Evolutionary conservation across 2,113 vertebrate species (phyloP), one percentile per base, ranked within the genome.

Genomic region (Dolichotis patagonum): DNA sequence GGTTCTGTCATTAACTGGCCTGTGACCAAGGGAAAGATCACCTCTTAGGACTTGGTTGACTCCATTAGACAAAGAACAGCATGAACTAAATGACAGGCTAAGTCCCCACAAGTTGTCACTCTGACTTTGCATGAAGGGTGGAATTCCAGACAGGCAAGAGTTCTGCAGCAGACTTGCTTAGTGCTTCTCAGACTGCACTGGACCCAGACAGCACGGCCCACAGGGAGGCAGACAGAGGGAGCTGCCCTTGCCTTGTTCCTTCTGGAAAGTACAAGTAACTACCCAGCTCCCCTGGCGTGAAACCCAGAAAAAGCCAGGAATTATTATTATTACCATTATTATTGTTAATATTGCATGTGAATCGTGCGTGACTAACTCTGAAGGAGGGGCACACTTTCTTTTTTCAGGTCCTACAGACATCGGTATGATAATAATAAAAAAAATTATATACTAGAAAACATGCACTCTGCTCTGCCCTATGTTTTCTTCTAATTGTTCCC

Each of bases 401-500:
- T 98, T 97, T 97, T 97, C 94, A 98, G 98, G 98, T 96, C 97
- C 94, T 87, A 94, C 96, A 98, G 98, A 97, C 97, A 98, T 96
- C 58, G 87, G 98, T 98, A 96, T 97, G 96, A 94, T 96, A 97
- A 98, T 97, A 98, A 98, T 97, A 98, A 95, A 97, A 98, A 98
- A 98, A 98, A 98, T 98, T 98, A 98, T 96, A 98, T 97, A 96
- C 98, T 98, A 98, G 97, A 97, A 97, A 98, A 98, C 97, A 97
- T 94, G 98, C 98, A 97, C 97, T 98, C 97, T 91, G 97, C 96
- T 95, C 95, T 98, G 98, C 98, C 98, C 98, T 98, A 93, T 97
- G 98, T 98, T 98, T 98, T 98, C 98, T 98, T 98, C 97, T 98
- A 98, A 98, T 98, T 98, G 98, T 98, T 98, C 98, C 98, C 98